Evolutionary conservation across 2,888 invertebrate genomes (phyloP).

Genomic region (Serrognathus titanus): DNA sequence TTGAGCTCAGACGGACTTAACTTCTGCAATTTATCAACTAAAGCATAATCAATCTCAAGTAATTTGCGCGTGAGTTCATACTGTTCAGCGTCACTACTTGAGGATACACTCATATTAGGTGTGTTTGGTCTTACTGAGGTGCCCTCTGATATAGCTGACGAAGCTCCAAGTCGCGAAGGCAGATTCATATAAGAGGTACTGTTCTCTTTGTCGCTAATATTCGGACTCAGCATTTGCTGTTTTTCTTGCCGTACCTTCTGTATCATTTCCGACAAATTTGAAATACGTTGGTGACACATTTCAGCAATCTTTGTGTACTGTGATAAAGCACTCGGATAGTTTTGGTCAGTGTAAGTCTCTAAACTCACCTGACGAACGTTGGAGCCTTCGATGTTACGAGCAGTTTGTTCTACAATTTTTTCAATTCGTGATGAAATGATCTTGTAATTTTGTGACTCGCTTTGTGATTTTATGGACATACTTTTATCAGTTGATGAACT

Average conservation of each 20-base stretch:
- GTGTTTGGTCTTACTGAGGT: conserved; percentile 3
- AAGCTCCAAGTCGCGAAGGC: conserved; percentile 15
- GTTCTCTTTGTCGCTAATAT: conserved; percentile 39
- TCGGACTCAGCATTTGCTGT: conserved; percentile 48
- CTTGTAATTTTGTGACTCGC: not conserved
- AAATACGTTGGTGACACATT: conserved; percentile 56
- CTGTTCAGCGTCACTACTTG: conserved; percentile 30
- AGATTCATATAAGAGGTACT: conserved; percentile 40
- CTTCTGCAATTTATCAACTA: conserved; percentile 34
- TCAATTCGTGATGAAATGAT: too few relatives aligned
- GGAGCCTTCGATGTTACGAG: not conserved
- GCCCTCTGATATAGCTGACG: not conserved
- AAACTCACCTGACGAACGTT: not conserved
- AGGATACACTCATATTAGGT: conserved; percentile 12
- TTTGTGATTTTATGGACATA: not conserved
- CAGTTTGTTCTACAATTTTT: not conserved
- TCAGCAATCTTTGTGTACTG: conserved; percentile 53
- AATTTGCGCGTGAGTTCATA: conserved; percentile 28
- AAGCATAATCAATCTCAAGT: conserved; percentile 37
- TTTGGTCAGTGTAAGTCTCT: conserved; percentile 11
- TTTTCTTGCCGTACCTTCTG: conserved; percentile 59
- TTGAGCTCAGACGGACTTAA: conserved; percentile 21
- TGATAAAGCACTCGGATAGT: conserved; percentile 12
- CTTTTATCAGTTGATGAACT: conserved; percentile 3
- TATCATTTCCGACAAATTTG: conserved; percentile 55